Evolutionary conservation across 2,888 invertebrate genomes (phyloP).

Genomic region (Lasioglossum zephyrum): DNA sequence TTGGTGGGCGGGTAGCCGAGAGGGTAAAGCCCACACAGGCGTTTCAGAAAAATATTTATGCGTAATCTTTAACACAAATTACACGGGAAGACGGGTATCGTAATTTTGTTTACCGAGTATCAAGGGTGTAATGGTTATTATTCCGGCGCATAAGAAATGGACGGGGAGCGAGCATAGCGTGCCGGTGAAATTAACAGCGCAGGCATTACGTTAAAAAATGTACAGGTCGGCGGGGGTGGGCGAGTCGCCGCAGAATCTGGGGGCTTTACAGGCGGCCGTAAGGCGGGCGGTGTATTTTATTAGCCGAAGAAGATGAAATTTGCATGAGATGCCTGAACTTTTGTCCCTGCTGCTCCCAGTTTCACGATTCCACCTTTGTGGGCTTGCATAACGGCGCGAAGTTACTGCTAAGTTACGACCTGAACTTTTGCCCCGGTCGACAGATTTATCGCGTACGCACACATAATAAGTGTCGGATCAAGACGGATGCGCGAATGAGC

Average conservation of each 20-base stretch:
- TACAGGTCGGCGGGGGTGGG: constrained; percentile 13
- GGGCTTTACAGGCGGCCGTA: constrained; percentile 45
- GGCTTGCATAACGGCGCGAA: constrained; percentile 57
- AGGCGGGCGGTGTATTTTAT: constrained; percentile 67
- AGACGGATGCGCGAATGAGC: constrained; percentile 37
- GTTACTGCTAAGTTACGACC: constrained; percentile 65
- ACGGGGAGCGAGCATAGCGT: background rate
- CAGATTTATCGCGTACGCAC: constrained; percentile 69
- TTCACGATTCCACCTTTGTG: constrained; percentile 66
- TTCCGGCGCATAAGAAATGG: background rate
- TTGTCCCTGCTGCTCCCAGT: constrained; percentile 44
- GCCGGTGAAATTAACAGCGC: constrained; percentile 35
- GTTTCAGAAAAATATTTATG: background rate
- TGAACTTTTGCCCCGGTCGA: constrained; percentile 60
- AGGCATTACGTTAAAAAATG: constrained; percentile 36
- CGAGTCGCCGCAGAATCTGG: constrained; percentile 35
- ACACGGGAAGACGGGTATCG: background rate
- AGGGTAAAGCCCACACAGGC: background rate
- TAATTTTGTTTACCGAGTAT: background rate
- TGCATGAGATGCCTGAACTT: constrained; percentile 77
- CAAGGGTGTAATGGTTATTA: background rate
- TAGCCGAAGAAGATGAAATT: constrained; percentile 73
- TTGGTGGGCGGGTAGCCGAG: background rate
- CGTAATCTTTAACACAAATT: background rate
- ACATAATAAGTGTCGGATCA: constrained; percentile 56